Percentiles rank a stretch among this genome's conserved stretches.
Conservation (phyloP, 2,888 invertebrate genomes). For the Pogonocherus hispidulus region DNA sequence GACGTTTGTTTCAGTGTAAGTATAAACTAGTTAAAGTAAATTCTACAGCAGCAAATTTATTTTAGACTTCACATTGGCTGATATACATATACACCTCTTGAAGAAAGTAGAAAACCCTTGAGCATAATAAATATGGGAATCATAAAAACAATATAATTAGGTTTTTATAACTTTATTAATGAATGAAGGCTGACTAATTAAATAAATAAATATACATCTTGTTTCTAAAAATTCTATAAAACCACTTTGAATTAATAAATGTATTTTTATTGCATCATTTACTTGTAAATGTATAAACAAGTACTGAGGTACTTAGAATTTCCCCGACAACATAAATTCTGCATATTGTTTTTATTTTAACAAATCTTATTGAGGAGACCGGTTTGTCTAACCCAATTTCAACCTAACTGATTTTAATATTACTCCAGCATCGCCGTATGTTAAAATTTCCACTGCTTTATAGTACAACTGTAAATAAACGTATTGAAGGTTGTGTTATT, state of each 20-base stretch:
- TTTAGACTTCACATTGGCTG: no score
- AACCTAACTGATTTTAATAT: slow-evolving; percentile 1
- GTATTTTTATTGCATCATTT: no score
- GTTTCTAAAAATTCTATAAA: no score
- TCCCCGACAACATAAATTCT: neutral
- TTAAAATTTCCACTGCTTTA: neutral
- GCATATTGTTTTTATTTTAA: neutral
- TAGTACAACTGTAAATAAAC: neutral
- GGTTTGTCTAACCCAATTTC: slow-evolving; percentile 5
- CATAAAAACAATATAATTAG: neutral
- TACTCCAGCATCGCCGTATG: neutral
- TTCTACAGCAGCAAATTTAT: no score
- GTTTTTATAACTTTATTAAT: neutral
- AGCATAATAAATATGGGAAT: neutral
- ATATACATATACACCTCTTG: no score
- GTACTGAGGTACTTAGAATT: neutral
- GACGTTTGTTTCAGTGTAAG: no score
- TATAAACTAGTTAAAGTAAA: no score
- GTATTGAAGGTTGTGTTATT: neutral
- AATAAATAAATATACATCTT: neutral
- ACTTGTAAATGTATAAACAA: no score
- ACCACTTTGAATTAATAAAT: no score
- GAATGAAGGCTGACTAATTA: neutral
- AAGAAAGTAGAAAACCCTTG: neutral
- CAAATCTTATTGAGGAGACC: neutral